These are phyloP conservation scores for Podabrus alpinus DNA, from an alignment of 2,888 invertebrate species.

Conservation along the genomic window DNA sequence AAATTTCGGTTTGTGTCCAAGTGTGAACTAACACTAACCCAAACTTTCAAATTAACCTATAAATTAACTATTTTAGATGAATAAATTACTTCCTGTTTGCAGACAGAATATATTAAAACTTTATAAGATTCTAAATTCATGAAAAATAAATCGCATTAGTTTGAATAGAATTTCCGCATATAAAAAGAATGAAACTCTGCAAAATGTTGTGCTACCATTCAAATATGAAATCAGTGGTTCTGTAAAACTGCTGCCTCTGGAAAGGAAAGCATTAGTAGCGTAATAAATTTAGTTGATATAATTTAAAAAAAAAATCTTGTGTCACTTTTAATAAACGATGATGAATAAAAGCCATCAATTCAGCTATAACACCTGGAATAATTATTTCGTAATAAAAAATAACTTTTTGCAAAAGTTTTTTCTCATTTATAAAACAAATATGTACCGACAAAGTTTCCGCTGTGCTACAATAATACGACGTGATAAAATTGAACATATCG, in stretches of 20 bases:
- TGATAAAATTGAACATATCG: neutral
- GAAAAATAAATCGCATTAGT: constrained; percentile 28
- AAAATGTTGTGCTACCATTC: constrained; percentile 11
- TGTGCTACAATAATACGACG: neutral
- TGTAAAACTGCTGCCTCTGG: constrained; percentile 13
- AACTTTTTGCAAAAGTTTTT: constrained; percentile 3
- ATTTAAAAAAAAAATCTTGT: constrained; percentile 17
- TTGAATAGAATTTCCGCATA: constrained; percentile 17
- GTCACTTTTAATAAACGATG: constrained; percentile 23
- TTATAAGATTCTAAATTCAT: constrained; percentile 26
- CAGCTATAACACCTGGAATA: constrained; percentile 12
- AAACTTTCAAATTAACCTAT: constrained; percentile 19
- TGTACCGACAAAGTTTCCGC: neutral
- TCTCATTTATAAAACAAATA: neutral
- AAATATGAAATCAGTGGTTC: constrained; percentile 20
- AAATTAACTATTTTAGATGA: constrained; percentile 21
- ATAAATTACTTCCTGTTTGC: constrained; percentile 22
- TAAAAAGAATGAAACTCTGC: constrained; percentile 10
- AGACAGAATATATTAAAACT: constrained; percentile 28
- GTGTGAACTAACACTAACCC: neutral
- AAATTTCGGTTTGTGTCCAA: neutral
- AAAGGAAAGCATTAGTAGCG: constrained; percentile 11
- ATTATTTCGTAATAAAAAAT: constrained; percentile 11
- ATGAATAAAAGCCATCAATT: constrained; percentile 20
- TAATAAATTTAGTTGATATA: constrained; percentile 19